Evolutionary conservation across 2,888 invertebrate species (phyloP), one percentile per base, ranked within the genome.

Genomic region (Tetramorium bicarinatum): DNA sequence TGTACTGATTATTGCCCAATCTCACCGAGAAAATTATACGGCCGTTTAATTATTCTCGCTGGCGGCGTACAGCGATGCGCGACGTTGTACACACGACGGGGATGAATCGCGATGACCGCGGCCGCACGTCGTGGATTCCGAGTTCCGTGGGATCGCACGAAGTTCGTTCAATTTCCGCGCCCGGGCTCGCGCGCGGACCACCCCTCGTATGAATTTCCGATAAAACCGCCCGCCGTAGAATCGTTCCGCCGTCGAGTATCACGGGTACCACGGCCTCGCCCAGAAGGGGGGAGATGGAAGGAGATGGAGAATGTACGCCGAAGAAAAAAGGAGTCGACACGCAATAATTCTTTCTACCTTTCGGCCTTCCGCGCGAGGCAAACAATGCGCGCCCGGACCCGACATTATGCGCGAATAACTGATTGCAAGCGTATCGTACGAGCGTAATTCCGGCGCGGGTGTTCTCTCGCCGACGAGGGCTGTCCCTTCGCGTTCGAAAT

Each of bases 91-190:
- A 38, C 7, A 21, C 18, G 34, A 71, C n/a, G 54, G 4, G 44
- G 29, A 44, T 59, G 44, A 29, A 18, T 38, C 49, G 62, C 76
- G 74, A 61, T 52, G 64, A 52, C 21, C 76, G 38, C 62, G 18
- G 52, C 52, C 7, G 49, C 62, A 21, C 47, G 38, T 59, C 66
- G 29, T 47, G 52, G 64, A 76, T 64, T 18, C 49, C 64, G 61
- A n/a, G 62, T 71, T 67, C 66, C 66, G 18, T 47, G 66, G 66
- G 82, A 76, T 82, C 88, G 77, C 74, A 64, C 75, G 21, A 76
- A 85, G 87, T 87, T 90, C 79, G 79, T 89, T 85, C 89, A 89
- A 90, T 89, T 90, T 90, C 87, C 86, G 83, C 62, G 77, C 71
- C 34, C 67, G 38, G 64, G 62, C 54, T 34, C 64, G 34, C 41